Evolutionary conservation across 1,140 invertebrate genomes (phyloP).

Genomic region (Philotrypesis tridentata): DNA sequence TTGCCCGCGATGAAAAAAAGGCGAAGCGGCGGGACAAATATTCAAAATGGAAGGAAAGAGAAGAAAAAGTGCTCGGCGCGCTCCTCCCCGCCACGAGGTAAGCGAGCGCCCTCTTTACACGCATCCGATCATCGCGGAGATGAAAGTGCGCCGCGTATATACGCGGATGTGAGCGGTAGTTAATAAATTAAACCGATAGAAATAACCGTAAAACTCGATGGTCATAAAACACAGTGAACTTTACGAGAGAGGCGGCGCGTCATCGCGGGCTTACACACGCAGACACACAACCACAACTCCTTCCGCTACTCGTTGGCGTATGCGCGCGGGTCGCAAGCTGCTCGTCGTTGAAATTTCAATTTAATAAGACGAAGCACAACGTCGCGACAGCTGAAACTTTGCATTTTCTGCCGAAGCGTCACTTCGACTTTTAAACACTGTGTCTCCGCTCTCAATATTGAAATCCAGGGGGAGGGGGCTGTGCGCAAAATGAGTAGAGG

Average conservation of each 20-base stretch:
- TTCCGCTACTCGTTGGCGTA: background rate
- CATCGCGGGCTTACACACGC: background rate
- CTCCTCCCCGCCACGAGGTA: no score
- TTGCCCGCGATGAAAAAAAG: no score
- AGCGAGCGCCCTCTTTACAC: no score
- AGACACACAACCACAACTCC: no score
- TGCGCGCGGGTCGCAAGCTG: background rate
- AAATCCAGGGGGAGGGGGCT: background rate
- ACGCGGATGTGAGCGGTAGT: background rate
- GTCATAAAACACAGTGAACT: background rate
- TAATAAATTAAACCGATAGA: background rate
- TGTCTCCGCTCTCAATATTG: background rate
- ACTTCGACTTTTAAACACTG: background rate
- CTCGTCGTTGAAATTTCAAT: background rate
- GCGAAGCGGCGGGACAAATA: no score
- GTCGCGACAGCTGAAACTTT: background rate
- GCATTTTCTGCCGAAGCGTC: background rate
- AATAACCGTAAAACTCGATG: background rate
- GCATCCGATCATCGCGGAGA: no score
- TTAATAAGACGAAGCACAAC: background rate
- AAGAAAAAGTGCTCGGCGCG: no score
- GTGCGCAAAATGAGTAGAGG: no score
- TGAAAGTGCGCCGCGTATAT: background rate
- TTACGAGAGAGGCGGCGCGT: background rate
- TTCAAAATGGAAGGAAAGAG: no score